phyloP scores from a whole-genome alignment of 2,113 vertebrate genomes.

The Cyanoramphus novaezelandiae region DNA sequence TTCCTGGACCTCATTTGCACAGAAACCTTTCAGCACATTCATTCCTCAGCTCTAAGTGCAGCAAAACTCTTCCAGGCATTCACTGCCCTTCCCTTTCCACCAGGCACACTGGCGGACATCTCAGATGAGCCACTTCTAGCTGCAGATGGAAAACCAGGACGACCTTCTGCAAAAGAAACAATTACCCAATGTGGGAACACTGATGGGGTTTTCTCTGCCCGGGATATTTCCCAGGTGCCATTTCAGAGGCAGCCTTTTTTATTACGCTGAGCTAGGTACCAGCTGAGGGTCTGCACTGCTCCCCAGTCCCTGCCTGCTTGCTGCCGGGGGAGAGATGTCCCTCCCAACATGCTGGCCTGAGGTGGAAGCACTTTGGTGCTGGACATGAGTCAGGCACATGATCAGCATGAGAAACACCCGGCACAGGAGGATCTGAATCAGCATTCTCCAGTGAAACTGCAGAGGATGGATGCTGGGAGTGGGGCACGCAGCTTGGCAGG shows the following conservation, averaged over 20 bases:
- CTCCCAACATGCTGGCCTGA: not conserved
- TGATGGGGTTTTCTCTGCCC: not conserved
- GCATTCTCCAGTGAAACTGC: not conserved
- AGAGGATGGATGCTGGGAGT: not conserved
- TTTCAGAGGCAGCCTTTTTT: not conserved
- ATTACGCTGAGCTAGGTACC: not conserved
- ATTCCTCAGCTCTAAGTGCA: not conserved
- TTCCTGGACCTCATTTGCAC: not conserved
- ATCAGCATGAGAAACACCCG: not conserved
- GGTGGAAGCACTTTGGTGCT: not conserved
- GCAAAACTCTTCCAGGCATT: not conserved
- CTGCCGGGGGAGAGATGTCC: not conserved
- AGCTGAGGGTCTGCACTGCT: rapidly evolving
- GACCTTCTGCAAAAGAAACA: not conserved
- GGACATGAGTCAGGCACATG: not conserved
- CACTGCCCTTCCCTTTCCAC: not conserved
- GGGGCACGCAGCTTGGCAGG: rapidly evolving
- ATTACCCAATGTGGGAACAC: not conserved
- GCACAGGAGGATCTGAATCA: not conserved
- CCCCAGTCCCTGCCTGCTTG: not conserved
- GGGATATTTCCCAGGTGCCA: not conserved
- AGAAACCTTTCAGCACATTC: not conserved
- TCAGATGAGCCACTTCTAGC: not conserved
- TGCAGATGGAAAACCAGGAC: not conserved
- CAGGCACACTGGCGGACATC: not conserved